Base-by-base conservation (phyloP, 2,797 vertebrate species). In the Aratinga solstitialis region DNA sequence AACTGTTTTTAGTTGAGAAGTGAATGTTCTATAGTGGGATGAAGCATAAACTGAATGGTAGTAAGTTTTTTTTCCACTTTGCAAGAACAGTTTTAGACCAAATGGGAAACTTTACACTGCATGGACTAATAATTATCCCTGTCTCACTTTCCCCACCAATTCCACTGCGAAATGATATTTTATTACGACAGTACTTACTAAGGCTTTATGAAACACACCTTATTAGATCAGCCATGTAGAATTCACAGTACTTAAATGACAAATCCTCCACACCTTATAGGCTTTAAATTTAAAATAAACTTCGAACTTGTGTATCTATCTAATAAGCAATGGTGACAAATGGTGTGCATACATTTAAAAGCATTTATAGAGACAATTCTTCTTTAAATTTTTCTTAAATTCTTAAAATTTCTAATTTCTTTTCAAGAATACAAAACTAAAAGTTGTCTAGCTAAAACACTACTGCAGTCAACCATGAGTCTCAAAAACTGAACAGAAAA, bases 181-280 rank as follows among this genome's bases (percentile, higher is more conserved):
- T 95, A 48, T 86, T 13, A 69, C 74, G 91, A 88, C 69, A 75
- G 61, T 91, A 43, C 23, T 94, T 90, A 87, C 29, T 85, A 96
- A 81, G 27, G 20, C 26, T 75, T 69, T 92, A 77, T 76, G 68
- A 45, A 76, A 77, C 36, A 84, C 59, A 95, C 50, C 10, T 38
- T 75, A 79, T 87, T 94, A 86, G 40, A 94, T 63, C 36, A 90
- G 50, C 82, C 58, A 82, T 93, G 68, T 74, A 92, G 29, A 95
- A 95, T 90, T 96, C 56, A 92, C 10, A 59, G 12, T 87, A 92
- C 94, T 94, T 91, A 93, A 96, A 94, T 77, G n/a, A 96, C 86
- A 95, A 92, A 79, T 84, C 63, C 32, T 93, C 78, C 43, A 87
- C 22, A 81, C 36, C 19, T 93, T 89, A 38, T 71, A 90, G 56